These are phyloP conservation scores for Psylliodes chrysocephalus DNA, from an alignment of 2,888 invertebrate species.

Conservation along the genomic window DNA sequence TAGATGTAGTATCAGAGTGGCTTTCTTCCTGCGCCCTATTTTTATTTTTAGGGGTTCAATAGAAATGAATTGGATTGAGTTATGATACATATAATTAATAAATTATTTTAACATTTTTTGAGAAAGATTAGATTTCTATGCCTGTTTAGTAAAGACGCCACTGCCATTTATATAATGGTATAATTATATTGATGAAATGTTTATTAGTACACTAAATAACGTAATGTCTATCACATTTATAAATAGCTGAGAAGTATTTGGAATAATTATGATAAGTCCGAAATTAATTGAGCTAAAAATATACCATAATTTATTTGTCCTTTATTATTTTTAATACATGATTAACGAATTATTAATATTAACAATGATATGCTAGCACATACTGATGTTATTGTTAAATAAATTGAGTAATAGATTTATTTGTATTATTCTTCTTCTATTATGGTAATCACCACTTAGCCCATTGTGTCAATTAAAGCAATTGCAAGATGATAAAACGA, in stretches of 20 bases:
- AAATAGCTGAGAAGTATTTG: conserved; percentile 38
- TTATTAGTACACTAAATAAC: no score
- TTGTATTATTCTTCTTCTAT: conserved; percentile 48
- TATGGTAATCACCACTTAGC: conserved; percentile 51
- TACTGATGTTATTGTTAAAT: conserved; percentile 41
- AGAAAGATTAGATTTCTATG: no score
- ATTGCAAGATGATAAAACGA: conserved; percentile 52
- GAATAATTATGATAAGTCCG: conserved; percentile 44
- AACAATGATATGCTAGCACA: conserved; percentile 38
- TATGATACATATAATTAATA: no score
- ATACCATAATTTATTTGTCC: conserved; percentile 24
- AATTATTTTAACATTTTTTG: no score
- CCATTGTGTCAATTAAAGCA: conserved; percentile 58
- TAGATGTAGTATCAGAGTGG: no score
- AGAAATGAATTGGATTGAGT: no score
- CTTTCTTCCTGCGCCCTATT: no score
- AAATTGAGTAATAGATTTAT: conserved; percentile 51
- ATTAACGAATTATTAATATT: conserved; percentile 43
- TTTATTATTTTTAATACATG: conserved; percentile 38
- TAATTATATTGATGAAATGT: no score
- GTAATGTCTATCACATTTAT: conserved; percentile 3
- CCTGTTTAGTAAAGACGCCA: no score
- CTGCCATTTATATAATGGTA: no score
- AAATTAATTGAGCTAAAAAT: conserved; percentile 26
- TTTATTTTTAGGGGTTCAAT: no score